Base-by-base conservation (phyloP, 2,113 vertebrate genomes). In the Nematolebias whitei region DNA sequence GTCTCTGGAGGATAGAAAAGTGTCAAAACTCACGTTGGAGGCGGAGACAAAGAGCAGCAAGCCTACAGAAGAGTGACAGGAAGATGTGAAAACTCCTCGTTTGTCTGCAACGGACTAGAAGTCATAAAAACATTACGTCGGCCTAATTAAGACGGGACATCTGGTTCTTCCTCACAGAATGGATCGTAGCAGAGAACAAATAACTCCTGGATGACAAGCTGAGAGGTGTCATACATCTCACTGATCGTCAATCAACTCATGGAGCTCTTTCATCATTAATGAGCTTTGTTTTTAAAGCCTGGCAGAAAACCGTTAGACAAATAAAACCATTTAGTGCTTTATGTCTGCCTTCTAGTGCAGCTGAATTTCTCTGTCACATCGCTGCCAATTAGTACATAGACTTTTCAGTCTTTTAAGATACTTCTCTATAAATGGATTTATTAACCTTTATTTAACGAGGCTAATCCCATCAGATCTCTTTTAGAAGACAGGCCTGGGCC, bases 81-180 rank as follows among this genome's bases (percentile, higher is more conserved):
- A 89, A 87, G 89, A 90, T 91, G 85, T 86, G 79, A 87, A 88
- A 80, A 84, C 71, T 82, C 86, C 76, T 74, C 76, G 74, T 79
- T 88, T 78, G 84, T 83, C 82, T 85, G 89, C 89, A 92, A 91
- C 90, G 90, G 87, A 84, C 86, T 90, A 89, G 88, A 92, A 93
- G 92, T 92, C 90, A 92, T 93, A 92, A 93, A 92, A 93, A 92
- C 91, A 92, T 92, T 89, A 91, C 88, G 94, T 93, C 88, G 93
- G 87, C 94, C 94, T 97, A 96, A 97, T 97, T 96, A 97, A 95
- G 95, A 94, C 85, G 92, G 91, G 93, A 94, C 95, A 94, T 95
- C 92, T 93, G 92, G 89, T 93, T 91, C 88, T 87, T 89, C 82
- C 87, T 90, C 91, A 88, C 88, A 85, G 90, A 90, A 91, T 78